Evolutionary conservation across 2,113 vertebrate species (phyloP), one percentile per base, ranked within the genome.

Genomic region (Proterorhinus semilunaris): DNA sequence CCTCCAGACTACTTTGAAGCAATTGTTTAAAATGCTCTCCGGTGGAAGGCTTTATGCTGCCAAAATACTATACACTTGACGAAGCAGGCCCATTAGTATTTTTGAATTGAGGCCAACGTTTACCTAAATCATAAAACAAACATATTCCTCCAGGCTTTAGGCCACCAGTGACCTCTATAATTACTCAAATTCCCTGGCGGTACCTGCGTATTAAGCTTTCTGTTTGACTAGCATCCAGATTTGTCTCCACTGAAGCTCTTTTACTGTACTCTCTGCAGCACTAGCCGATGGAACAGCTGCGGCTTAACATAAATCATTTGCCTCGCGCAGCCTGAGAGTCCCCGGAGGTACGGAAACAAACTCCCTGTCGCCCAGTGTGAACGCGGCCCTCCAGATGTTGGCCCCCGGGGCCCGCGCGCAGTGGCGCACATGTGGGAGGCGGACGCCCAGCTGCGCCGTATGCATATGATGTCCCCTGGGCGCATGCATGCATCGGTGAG

Each of bases 321-420:
- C 54, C 17, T 62, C 21, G 27, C 44, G 36, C 71, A 66, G 69
- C 65, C 75, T 68, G 63, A 17, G 65, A 65, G 59, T 46, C 65
- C 73, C 68, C 57, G 5, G 12, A 10, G 68, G 76, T 70, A 63
- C 64, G 48, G 44, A 80, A 53, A 49, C 63, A 15, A 46, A 66
- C 67, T 69, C 21, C 61, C 52, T 57, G 59, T 45, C 50, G 53
- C 64, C 72, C 49, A 59, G 69, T 63, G 73, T 6, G 67, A 21
- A 65, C 27, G 80, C 74, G 79, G 55, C 50, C 57, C 71, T 81
- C 71, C 75, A 82, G 85, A 82, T 84, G 79, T 66, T 10, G 6
- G 71, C 83, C 74, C 21, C 27, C 17, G 17, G 55, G 50, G 80
- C 66, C 55, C 21, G 71, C 62, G 79, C 47, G 27, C 27, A 55